Conservation (phyloP, 2,113 vertebrate species). For the Misgurnus mizolepis region DNA sequence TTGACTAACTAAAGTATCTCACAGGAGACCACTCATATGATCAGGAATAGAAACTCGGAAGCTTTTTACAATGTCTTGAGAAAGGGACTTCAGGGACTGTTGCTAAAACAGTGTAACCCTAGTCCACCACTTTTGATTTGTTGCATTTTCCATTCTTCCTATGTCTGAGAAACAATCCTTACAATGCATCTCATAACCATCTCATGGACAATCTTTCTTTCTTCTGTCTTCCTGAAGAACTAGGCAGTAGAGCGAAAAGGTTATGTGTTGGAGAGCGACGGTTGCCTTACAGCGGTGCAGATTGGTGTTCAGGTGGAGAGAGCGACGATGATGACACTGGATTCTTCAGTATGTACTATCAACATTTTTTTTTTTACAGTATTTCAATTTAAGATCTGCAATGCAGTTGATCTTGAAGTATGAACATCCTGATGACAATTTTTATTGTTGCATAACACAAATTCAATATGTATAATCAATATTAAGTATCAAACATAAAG, state of each 20-base stretch:
- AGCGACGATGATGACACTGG: constrained; percentile 80
- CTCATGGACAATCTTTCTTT: not conserved
- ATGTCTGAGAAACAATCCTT: not conserved
- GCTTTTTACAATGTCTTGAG: too few species aligned
- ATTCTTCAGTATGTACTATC: constrained; percentile 64
- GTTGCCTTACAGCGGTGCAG: constrained; percentile 79
- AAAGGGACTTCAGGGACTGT: too few species aligned
- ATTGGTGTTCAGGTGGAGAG: constrained; percentile 82
- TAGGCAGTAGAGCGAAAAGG: constrained; percentile 76
- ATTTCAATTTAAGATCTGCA: not conserved
- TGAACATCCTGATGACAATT: not conserved
- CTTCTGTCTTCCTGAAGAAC: constrained; percentile 46
- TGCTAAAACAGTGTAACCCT: not conserved
- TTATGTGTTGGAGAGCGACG: constrained; percentile 81
- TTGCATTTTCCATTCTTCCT: not conserved
- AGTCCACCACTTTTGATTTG: not conserved
- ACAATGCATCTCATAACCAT: not conserved
- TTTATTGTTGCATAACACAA: not conserved
- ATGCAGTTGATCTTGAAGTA: not conserved
- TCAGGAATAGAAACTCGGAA: not conserved
- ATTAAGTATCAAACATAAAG: not conserved
- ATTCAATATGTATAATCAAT: not conserved
- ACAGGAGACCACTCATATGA: too few species aligned
- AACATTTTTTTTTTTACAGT: not conserved
- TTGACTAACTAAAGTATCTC: too few species aligned